Conservation (phyloP, 2,888 invertebrate genomes). For the Apotomis betuletana region DNA sequence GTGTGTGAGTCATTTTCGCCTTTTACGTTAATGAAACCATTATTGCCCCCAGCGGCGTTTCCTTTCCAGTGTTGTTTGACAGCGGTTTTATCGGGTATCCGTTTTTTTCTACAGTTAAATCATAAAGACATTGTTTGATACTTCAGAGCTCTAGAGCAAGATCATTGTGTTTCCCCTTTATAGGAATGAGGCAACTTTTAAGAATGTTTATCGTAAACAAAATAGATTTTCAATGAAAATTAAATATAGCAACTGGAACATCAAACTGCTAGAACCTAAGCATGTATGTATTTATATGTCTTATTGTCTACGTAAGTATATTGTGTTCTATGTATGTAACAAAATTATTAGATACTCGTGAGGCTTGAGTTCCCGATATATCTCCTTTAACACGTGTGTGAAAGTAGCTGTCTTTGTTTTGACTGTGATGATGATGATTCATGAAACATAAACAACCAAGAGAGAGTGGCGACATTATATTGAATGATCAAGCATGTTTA, state of each 20-base stretch:
- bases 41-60: slow-evolving; percentile 47
- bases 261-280: no score
- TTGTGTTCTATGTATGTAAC: slow-evolving; percentile 3
- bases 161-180: neutral
- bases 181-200: neutral
- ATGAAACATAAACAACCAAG: slow-evolving; percentile 18
- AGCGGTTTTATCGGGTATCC: slow-evolving; percentile 20
- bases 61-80: slow-evolving; percentile 34
- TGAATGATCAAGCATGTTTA: slow-evolving; percentile 25
- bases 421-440: slow-evolving; percentile 48
- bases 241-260: neutral
- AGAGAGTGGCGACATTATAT: slow-evolving; percentile 11
- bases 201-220: no score
- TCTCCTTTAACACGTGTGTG: slow-evolving; percentile 34
- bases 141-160: neutral
- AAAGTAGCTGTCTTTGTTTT: slow-evolving; percentile 51
- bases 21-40: slow-evolving; percentile 61
- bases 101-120: neutral
- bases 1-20: slow-evolving; percentile 56
- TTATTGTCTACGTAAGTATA: neutral
- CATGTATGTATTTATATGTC: no score
- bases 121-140: neutral
- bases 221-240: neutral
- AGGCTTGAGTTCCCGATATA: slow-evolving; percentile 26
- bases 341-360: slow-evolving; percentile 27